phyloP scores from a whole-genome alignment of 2,888 invertebrate species.

The Noctua fimbriata region DNA sequence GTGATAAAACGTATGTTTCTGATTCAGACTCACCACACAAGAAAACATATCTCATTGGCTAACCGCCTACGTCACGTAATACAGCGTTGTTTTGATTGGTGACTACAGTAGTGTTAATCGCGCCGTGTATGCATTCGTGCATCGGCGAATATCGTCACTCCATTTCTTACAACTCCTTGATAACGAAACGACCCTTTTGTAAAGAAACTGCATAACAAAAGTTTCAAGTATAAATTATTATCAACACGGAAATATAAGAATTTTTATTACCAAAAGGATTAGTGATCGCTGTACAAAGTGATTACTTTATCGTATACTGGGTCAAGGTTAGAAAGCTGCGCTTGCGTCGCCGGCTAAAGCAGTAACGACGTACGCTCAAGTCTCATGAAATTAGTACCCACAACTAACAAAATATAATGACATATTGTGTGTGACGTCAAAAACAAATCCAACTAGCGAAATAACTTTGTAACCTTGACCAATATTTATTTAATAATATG shows the following conservation, averaged over 20 bases:
- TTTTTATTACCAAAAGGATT: constrained; percentile 32
- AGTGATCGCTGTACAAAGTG: constrained; percentile 22
- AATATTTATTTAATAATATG: constrained; percentile 27
- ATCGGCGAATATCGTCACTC: constrained; percentile 13
- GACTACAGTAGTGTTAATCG: background rate
- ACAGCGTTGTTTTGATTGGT: constrained; percentile 30
- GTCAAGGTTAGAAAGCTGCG: constrained; percentile 50
- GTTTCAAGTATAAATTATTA: constrained; percentile 20
- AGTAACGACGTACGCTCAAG: constrained; percentile 26
- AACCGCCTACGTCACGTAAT: background rate
- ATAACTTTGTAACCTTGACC: constrained; percentile 46
- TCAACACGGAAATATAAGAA: constrained; percentile 25
- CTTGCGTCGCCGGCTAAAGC: background rate
- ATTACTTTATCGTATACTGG: constrained; percentile 39
- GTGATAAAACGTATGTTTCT: background rate
- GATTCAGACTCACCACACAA: background rate
- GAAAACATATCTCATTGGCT: constrained; percentile 25
- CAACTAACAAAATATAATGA: constrained; percentile 21
- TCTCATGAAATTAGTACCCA: constrained; percentile 43
- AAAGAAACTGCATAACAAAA: constrained; percentile 1
- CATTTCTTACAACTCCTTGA: constrained; percentile 31
- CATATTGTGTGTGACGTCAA: constrained; percentile 18
- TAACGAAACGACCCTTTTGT: background rate
- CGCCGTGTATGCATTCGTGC: constrained; percentile 17
- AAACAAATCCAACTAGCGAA: background rate